Evolutionary conservation across 2,888 invertebrate species (phyloP), one percentile per base, ranked within the genome.

Genomic region (Ceratothoa steindachneri): DNA sequence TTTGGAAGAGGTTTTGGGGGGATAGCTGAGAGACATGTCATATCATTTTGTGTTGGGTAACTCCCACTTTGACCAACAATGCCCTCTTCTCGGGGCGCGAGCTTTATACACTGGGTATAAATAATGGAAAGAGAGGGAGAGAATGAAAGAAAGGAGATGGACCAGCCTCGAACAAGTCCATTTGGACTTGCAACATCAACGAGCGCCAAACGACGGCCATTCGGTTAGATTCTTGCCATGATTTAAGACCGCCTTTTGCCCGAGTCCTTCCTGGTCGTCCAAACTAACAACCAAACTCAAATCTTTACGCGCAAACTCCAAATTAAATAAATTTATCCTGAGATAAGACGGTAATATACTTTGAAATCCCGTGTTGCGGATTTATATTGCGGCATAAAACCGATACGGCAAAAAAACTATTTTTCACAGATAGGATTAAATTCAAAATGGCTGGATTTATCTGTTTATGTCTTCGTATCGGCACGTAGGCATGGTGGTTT

Each of bases 11-110:
- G n/a, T 22, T 60, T 60, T 60, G n/a, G 60, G n/a, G n/a, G n/a
- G 60, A 60, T n/a, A 60, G 22, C 24, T 60, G 60, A 60, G 60
- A 60, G 60, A 60, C 60, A 60, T 60, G 60, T 60, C 60, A 60
- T 60, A 60, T 60, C 60, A 60, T 60, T 60, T 60, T 60, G 60
- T 60, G 24, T 60, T 60, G 60, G 60, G 60, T 60, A 60, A 60
- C 60, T 60, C 60, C 60, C 60, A 22, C 24, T 60, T 60, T 60
- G 60, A 60, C 60, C 60, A 60, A 24, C 60, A 60, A 60, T 60
- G 60, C 60, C 60, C 60, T n/a, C 60, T 60, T n/a, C n/a, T n/a
- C n/a, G n/a, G n/a, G n/a, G n/a, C 60, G 24, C 2, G 24, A 22
- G 24, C 60, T 60, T 60, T 60, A 60, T 12, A 60, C 22, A n/a